Evolutionary conservation across 2,113 vertebrate species (phyloP).

Genomic region (Isurus oxyrinchus): DNA sequence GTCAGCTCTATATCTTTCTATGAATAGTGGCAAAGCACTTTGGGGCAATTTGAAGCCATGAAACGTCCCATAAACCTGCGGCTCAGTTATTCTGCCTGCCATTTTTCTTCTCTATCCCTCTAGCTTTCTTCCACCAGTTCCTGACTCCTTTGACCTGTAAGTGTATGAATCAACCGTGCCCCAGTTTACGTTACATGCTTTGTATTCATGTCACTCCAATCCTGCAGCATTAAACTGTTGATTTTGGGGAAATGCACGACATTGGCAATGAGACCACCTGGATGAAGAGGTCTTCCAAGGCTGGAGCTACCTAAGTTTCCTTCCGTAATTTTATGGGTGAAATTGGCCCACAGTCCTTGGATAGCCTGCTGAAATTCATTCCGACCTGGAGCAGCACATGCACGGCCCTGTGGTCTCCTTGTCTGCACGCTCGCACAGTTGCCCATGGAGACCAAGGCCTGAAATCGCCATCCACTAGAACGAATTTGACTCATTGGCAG

Average conservation of each 20-base stretch:
- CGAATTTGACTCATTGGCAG: neutral
- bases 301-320: neutral
- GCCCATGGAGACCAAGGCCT: slow-evolving; percentile 88
- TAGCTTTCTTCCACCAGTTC: neutral
- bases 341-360: neutral
- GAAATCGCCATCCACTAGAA: slow-evolving; percentile 63
- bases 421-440: slow-evolving; percentile 83
- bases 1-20: no score
- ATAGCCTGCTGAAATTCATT: neutral
- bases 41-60: neutral
- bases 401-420: slow-evolving; percentile 80
- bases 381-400: slow-evolving; percentile 71
- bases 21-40: neutral
- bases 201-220: neutral
- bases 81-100: neutral
- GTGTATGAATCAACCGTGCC: neutral
- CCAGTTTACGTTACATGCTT: neutral
- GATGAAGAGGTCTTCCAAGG: neutral
- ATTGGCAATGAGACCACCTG: neutral
- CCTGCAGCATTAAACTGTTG: neutral
- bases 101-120: neutral
- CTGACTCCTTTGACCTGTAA: neutral
- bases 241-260: neutral
- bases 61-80: neutral
- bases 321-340: neutral